phyloP scores from a whole-genome alignment of 2,888 invertebrate species.

The Netelia fuscicornis region DNA sequence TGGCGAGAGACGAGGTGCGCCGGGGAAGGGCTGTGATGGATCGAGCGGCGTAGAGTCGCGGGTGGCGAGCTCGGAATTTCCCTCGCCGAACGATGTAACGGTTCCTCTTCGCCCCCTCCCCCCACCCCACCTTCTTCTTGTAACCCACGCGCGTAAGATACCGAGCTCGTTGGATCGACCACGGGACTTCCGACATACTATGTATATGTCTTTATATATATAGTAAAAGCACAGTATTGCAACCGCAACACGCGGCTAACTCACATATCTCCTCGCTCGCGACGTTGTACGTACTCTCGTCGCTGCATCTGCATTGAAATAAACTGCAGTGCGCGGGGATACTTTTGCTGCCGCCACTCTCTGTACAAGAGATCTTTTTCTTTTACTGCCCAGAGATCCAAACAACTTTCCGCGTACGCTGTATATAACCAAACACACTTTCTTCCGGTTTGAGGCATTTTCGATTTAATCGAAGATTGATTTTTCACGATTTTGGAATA shows the following conservation, averaged over 20 bases:
- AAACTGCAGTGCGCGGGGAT: not conserved
- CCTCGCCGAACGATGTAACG: conserved; percentile 25
- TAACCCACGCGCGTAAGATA: conserved; percentile 68
- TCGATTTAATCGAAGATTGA: no score
- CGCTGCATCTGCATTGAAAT: conserved; percentile 5
- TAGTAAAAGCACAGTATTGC: conserved; percentile 27
- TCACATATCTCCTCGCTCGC: conserved; percentile 2
- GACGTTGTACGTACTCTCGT: not conserved
- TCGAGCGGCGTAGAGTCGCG: conserved; percentile 61
- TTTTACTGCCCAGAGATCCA: not conserved
- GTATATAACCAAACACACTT: no score
- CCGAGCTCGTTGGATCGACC: conserved; percentile 57
- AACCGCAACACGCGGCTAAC: conserved; percentile 48
- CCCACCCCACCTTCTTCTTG: conserved; percentile 49
- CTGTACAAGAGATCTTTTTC: not conserved
- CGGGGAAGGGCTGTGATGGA: conserved; percentile 60
- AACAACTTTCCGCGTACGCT: not conserved
- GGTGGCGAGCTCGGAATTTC: conserved; percentile 66
- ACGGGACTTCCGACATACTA: conserved; percentile 54
- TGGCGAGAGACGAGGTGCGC: conserved; percentile 10
- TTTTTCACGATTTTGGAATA: no score
- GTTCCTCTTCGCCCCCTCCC: conserved; percentile 13
- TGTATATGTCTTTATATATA: conserved; percentile 19
- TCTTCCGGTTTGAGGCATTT: no score
- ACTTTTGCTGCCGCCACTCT: not conserved